Conservation (phyloP, 2,888 invertebrate species). For the Rhagophthalmus giganteus region DNA sequence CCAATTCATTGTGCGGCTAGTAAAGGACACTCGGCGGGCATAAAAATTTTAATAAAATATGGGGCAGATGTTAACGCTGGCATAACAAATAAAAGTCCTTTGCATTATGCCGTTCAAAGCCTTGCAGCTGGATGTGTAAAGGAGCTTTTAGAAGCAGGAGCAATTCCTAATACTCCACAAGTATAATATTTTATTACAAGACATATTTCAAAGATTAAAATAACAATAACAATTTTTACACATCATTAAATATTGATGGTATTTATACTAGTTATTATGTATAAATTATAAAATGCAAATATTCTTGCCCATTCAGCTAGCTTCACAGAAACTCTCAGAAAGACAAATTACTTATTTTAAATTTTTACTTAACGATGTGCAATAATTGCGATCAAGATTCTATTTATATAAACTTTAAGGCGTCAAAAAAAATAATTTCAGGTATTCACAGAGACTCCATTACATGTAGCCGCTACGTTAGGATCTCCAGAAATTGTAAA, state of each 20-base stretch:
- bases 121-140: slow-evolving; percentile 74
- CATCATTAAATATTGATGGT: no score
- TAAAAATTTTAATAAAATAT: slow-evolving; percentile 67
- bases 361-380: no score
- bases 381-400: no score
- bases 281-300: no score
- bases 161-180: slow-evolving; percentile 82
- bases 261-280: no score
- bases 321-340: no score
- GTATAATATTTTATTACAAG: slow-evolving; percentile 48
- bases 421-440: slow-evolving; percentile 43
- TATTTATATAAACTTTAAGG: no score
- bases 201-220: background rate
- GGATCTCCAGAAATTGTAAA: slow-evolving; percentile 72
- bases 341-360: background rate
- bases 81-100: slow-evolving; percentile 66
- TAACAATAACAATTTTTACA: background rate
- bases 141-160: slow-evolving; percentile 73
- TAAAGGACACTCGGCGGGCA: slow-evolving; percentile 63
- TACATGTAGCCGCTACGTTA: slow-evolving; percentile 78
- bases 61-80: slow-evolving; percentile 84
- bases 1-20: slow-evolving; percentile 79
- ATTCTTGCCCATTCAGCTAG: no score
- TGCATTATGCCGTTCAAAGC: slow-evolving; percentile 84
- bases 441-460: slow-evolving; percentile 82